Conservation (phyloP, 2,113 vertebrate species). For the Spermophilus dauricus region DNA sequence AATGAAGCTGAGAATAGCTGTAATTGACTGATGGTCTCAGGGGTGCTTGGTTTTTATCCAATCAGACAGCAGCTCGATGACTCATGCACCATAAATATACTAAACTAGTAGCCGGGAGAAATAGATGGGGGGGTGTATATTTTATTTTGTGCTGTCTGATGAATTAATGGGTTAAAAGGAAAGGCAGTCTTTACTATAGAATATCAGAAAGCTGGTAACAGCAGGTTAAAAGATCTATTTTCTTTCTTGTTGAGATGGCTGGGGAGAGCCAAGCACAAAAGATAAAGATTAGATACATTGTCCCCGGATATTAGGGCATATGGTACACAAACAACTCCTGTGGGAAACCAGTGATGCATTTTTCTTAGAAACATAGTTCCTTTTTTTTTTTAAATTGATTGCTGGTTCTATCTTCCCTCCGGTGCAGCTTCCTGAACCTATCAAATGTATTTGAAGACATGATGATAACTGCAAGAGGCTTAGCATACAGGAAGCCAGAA, state of each 20-base stretch:
- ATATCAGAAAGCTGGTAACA: neutral
- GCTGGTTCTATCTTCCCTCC: conserved; percentile 78
- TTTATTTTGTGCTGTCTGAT: neutral
- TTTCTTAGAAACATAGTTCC: conserved; percentile 79
- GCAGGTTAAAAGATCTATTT: conserved; percentile 28
- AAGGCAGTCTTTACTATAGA: conserved; percentile 3
- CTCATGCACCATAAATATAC: conserved; percentile 92
- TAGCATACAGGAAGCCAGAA: conserved; percentile 73
- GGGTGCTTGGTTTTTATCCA: conserved; percentile 88
- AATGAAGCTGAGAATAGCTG: conserved; percentile 92
- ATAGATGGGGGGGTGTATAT: conserved; percentile 40
- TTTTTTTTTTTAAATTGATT: conserved; percentile 82
- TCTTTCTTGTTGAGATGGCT: neutral
- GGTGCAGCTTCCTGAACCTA: conserved; percentile 82
- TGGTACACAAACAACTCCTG: conserved; percentile 70
- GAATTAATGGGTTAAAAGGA: conserved; percentile 65
- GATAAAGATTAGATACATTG: conserved; percentile 65
- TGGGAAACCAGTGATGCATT: conserved; percentile 74
- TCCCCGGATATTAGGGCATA: conserved; percentile 72
- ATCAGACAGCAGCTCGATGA: conserved; percentile 90
- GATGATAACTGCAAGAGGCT: conserved; percentile 64
- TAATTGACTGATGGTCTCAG: conserved; percentile 92
- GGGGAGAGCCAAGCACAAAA: conserved; percentile 43
- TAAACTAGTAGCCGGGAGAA: conserved; percentile 86
- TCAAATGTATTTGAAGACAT: conserved; percentile 78